Conservation (phyloP, 2,797 vertebrate genomes). For the Neosilurus hyrtlii region DNA sequence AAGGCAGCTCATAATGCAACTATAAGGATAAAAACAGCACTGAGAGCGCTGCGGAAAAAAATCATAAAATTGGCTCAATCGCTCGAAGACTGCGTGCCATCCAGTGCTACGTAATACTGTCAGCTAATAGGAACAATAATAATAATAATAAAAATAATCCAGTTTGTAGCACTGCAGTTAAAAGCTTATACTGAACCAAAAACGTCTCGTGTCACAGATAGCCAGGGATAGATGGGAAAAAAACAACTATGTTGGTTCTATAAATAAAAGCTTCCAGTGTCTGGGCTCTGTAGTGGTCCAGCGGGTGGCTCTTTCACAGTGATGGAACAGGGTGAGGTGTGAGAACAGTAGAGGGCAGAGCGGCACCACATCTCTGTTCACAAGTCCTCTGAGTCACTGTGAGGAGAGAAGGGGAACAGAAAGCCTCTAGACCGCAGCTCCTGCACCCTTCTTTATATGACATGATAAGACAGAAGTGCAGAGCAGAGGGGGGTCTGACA, state of each 20-base stretch:
- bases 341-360: slow-evolving; percentile 36
- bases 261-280: slow-evolving; percentile 33
- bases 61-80: slow-evolving; percentile 38
- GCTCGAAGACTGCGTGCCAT: slow-evolving; percentile 31
- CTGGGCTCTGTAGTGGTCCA: slow-evolving; percentile 52
- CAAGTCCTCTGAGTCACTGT: neutral
- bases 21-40: slow-evolving; percentile 35
- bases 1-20: slow-evolving; percentile 58
- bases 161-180: slow-evolving; percentile 27
- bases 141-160: neutral
- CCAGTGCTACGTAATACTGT: slow-evolving; percentile 40
- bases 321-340: slow-evolving; percentile 14
- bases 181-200: slow-evolving; percentile 20
- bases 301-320: slow-evolving; percentile 32
- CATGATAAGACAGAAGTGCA: neutral
- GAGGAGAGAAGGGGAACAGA: neutral
- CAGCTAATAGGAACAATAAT: neutral
- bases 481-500: neutral
- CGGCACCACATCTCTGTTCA: neutral
- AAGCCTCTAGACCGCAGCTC: neutral
- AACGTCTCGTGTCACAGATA: slow-evolving; percentile 40
- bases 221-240: slow-evolving; percentile 15
- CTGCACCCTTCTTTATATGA: neutral
- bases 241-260: slow-evolving; percentile 40
- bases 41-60: slow-evolving; percentile 10